These are phyloP conservation scores for Cheirogaleus medius DNA, from an alignment of 2,113 vertebrate species.

Conservation along the genomic window DNA sequence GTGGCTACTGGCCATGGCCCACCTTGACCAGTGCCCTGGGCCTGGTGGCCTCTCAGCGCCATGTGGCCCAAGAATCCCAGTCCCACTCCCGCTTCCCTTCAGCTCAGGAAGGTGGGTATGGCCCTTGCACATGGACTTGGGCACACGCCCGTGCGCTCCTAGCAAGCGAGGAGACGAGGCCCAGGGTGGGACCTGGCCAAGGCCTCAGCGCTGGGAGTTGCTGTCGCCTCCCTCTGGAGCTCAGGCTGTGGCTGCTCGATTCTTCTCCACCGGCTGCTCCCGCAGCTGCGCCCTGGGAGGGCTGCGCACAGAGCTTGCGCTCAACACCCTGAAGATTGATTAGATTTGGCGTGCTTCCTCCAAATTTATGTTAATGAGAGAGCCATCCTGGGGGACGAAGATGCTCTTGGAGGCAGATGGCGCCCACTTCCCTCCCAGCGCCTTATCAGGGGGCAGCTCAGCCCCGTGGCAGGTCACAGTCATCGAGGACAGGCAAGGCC, in stretches of 20 bases:
- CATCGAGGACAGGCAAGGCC: not conserved
- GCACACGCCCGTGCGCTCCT: not conserved
- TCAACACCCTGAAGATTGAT: too few relatives aligned
- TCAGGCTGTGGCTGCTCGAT: not conserved
- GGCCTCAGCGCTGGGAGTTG: not conserved
- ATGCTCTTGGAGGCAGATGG: not conserved
- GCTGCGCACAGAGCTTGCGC: too few relatives aligned
- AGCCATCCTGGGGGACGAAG: not conserved
- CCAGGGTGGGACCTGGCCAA: not conserved
- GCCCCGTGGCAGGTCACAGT: not conserved
- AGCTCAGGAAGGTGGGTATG: not conserved
- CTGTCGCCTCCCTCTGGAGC: not conserved
- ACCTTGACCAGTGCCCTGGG: too few relatives aligned
- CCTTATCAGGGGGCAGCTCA: too few relatives aligned
- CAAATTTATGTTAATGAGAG: not conserved
- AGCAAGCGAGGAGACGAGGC: not conserved
- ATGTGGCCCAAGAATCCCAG: not conserved
- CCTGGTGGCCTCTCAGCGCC: not conserved
- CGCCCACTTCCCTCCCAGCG: not conserved
- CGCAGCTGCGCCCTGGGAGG: too few relatives aligned
- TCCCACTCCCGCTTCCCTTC: not conserved
- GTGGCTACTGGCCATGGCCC: not conserved
- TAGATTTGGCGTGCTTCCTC: too few relatives aligned
- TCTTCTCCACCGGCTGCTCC: too few relatives aligned
- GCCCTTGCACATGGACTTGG: not conserved